phyloP scores from a whole-genome alignment of 1,140 invertebrate species.

The Belonocnema kinseyi region DNA sequence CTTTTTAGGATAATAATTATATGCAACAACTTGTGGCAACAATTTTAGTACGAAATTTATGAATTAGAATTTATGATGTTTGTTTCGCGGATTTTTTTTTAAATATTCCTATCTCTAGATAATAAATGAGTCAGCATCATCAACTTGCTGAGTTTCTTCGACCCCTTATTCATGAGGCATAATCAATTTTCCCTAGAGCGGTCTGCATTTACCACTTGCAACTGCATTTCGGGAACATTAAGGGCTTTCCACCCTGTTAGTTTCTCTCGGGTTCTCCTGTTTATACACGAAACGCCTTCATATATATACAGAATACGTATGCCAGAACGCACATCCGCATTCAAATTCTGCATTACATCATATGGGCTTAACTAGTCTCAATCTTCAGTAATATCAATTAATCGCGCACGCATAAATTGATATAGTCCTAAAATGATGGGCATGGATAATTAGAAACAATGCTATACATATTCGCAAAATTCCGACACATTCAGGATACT shows the following conservation, averaged over 20 bases:
- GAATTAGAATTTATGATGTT: too few relatives aligned
- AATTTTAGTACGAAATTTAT: too few relatives aligned
- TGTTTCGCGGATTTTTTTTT: too few relatives aligned
- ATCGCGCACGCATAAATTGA: background rate
- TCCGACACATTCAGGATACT: too few relatives aligned
- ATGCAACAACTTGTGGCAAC: too few relatives aligned
- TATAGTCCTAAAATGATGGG: background rate
- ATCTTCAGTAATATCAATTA: conserved; percentile 20
- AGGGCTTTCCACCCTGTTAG: conserved; percentile 35
- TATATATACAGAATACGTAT: conserved; percentile 9
- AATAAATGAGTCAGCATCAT: background rate
- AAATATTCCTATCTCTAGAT: too few relatives aligned
- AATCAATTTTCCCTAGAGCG: conserved; percentile 30
- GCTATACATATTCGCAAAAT: too few relatives aligned
- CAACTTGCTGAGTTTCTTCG: background rate
- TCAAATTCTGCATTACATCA: conserved; percentile 21
- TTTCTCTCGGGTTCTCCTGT: conserved; percentile 29
- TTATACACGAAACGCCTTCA: conserved; percentile 15
- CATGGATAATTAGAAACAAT: too few relatives aligned
- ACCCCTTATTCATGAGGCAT: background rate
- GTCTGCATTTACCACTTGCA: conserved; percentile 33
- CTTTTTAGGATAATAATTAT: too few relatives aligned
- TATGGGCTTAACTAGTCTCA: background rate
- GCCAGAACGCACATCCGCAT: conserved; percentile 5
- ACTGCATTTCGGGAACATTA: conserved; percentile 37